These are phyloP conservation scores for Theodoxus fluviatilis DNA, from an alignment of 2,888 invertebrate genomes.

Conservation along the genomic window DNA sequence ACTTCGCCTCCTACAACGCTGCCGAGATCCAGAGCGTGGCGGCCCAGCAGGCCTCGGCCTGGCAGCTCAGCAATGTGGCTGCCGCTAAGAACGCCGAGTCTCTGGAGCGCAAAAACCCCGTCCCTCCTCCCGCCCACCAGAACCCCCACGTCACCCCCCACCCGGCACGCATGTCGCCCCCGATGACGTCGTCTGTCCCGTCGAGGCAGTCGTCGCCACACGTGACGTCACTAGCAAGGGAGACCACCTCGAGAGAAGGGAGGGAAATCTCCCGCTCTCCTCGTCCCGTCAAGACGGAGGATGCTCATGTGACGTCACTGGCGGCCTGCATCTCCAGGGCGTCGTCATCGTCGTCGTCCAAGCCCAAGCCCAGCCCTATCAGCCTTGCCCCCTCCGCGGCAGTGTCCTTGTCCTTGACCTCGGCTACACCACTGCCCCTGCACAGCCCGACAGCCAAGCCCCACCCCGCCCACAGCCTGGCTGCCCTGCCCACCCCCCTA, in stretches of 20 bases:
- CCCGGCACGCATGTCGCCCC: background rate
- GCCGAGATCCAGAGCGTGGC: conserved; percentile 45
- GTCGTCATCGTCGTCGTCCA: conserved; percentile 25
- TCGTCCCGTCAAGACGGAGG: background rate
- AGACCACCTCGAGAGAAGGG: conserved; percentile 14
- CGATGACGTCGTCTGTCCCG: conserved; percentile 12
- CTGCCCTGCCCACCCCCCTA: conserved; percentile 48
- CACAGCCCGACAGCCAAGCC: conserved; percentile 48
- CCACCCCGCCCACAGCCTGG: conserved; percentile 35
- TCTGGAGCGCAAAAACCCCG: conserved; percentile 6
- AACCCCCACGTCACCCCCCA: conserved; percentile 11
- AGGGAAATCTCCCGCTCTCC: background rate
- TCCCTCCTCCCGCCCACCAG: background rate
- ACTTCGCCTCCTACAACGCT: conserved; percentile 53
- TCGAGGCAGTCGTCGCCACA: conserved; percentile 26
- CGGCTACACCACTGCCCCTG: conserved; percentile 42
- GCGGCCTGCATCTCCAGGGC: background rate
- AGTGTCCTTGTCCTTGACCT: conserved; percentile 41
- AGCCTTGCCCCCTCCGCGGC: conserved; percentile 40
- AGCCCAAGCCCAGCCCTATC: conserved; percentile 52
- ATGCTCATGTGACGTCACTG: background rate
- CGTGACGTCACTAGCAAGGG: conserved; percentile 22
- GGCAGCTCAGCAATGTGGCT: conserved; percentile 23
- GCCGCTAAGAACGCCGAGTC: no score
- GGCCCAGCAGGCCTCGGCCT: conserved; percentile 40